Percentiles rank a stretch among this genome's conserved stretches.
Evolutionary conservation across 2,113 vertebrate genomes (phyloP).

Genomic region (Plotosus lineatus): DNA sequence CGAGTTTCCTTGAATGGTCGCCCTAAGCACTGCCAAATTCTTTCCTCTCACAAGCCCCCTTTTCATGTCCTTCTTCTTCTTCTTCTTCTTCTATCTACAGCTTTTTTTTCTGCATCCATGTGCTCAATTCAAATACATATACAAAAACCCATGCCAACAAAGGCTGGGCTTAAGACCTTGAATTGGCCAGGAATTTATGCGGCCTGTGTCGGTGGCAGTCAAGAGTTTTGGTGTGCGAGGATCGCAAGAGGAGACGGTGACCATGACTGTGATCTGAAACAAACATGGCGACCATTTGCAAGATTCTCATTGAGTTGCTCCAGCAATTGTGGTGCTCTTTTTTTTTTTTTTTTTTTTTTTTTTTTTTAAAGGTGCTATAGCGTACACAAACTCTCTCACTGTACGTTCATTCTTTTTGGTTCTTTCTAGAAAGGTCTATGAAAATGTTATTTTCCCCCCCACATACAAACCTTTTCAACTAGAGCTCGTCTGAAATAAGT

Average conservation of each 20-base stretch:
- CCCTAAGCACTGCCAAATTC: constrained; percentile 44
- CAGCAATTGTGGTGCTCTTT: background rate
- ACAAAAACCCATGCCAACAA: constrained; percentile 20
- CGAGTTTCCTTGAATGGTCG: constrained; percentile 44
- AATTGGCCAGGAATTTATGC: constrained; percentile 25
- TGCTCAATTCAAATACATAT: constrained; percentile 16
- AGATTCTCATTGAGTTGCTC: constrained; percentile 3
- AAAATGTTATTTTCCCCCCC: constrained; percentile 38
- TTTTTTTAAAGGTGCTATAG: background rate
- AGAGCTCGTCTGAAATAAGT: constrained; percentile 51
- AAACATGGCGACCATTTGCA: background rate
- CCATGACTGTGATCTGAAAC: constrained; percentile 20
- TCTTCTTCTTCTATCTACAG: too few relatives aligned
- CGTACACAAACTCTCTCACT: constrained; percentile 32
- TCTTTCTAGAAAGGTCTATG: constrained; percentile 23
- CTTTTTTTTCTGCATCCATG: constrained; percentile 43
- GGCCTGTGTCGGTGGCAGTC: background rate
- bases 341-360: background rate
- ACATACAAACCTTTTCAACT: constrained; percentile 48
- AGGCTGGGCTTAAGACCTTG: constrained; percentile 18
- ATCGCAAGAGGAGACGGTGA: constrained; percentile 8
- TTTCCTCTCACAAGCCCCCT: constrained; percentile 59
- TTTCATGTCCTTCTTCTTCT: constrained; percentile 53
- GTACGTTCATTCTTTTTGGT: background rate
- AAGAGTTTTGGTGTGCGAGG: background rate